A percentile compares a stretch with the other conserved stretches of the same genome.
Evolutionary conservation across 2,888 invertebrate genomes (phyloP).

Genomic region (Augochlorella aurata): DNA sequence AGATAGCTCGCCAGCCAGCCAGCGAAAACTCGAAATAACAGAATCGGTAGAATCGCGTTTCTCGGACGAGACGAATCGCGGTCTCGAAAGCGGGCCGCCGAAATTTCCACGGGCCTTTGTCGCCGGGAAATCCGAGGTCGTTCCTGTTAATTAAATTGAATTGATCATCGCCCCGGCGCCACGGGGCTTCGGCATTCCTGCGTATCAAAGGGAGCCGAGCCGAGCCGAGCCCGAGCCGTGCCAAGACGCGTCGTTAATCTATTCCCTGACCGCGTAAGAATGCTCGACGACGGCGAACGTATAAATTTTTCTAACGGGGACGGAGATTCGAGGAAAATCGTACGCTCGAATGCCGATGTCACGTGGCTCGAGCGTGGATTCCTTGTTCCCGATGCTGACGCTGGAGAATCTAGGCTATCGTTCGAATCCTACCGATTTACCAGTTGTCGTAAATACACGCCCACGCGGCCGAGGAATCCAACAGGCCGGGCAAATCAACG

Average conservation of each 20-base stretch:
- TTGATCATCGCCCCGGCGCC: constrained; percentile 53
- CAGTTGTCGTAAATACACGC: neutral
- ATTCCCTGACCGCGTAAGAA: constrained; percentile 45
- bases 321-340: constrained; percentile 42
- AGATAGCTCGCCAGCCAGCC: neutral
- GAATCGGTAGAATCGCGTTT: constrained; percentile 4
- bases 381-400: neutral
- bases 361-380: neutral
- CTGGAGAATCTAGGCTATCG: neutral
- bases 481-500: too few relatives aligned
- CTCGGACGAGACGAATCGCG: constrained; percentile 9
- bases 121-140: constrained; percentile 21
- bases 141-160: constrained; percentile 51
- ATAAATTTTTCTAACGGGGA: constrained; percentile 43
- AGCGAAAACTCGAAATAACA: neutral
- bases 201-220: constrained; percentile 42
- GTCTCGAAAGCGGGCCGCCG: constrained; percentile 1
- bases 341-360: constrained; percentile 5
- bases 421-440: neutral
- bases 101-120: constrained; percentile 31
- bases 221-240: constrained; percentile 17
- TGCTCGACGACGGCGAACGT: constrained; percentile 19
- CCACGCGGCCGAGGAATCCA: neutral
- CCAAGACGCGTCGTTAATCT: constrained; percentile 50
- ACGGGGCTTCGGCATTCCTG: constrained; percentile 21